Conservation (phyloP, 1,140 invertebrate species). For the Lithobius niger region DNA sequence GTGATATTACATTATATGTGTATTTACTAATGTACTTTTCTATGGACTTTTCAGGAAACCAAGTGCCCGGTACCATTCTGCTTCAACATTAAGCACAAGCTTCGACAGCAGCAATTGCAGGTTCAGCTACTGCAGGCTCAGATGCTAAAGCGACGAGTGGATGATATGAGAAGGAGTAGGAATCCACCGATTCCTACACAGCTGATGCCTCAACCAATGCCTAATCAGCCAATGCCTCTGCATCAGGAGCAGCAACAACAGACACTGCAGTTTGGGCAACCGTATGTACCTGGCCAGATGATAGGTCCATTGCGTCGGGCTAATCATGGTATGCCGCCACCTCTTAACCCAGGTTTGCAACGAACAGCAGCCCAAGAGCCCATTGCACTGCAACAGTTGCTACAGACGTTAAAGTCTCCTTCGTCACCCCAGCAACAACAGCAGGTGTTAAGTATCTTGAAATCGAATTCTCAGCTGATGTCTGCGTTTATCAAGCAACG, state of each 20-base stretch:
- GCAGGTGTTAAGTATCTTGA: slow-evolving; percentile 82
- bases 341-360: slow-evolving; percentile 34
- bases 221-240: slow-evolving; percentile 15
- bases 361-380: slow-evolving; percentile 32
- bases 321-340: slow-evolving; percentile 14
- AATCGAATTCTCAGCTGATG: slow-evolving; percentile 90
- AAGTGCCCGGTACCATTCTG: slow-evolving; percentile 98
- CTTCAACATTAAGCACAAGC: slow-evolving; percentile 91
- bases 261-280: slow-evolving; percentile 1
- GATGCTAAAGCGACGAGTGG: slow-evolving; percentile 68
- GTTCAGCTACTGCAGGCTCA: slow-evolving; percentile 79
- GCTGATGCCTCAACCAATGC: slow-evolving; percentile 13
- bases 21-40: too few species aligned
- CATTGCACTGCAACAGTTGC: slow-evolving; percentile 72
- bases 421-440: slow-evolving; percentile 83
- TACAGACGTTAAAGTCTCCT: slow-evolving; percentile 76
- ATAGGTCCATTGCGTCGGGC: slow-evolving; percentile 24
- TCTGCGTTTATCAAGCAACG: slow-evolving; percentile 90
- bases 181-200: slow-evolving; percentile 26
- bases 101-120: slow-evolving; percentile 91
- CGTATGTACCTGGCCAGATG: neutral
- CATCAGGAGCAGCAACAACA: slow-evolving; percentile 11
- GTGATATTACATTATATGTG: too few species aligned
- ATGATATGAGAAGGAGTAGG: slow-evolving; percentile 64
- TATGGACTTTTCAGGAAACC: slow-evolving; percentile 47